A percentile compares a stretch with the other conserved stretches of the same genome.
phyloP scores from a whole-genome alignment of 1,140 invertebrate genomes.

The Plodia interpunctella region DNA sequence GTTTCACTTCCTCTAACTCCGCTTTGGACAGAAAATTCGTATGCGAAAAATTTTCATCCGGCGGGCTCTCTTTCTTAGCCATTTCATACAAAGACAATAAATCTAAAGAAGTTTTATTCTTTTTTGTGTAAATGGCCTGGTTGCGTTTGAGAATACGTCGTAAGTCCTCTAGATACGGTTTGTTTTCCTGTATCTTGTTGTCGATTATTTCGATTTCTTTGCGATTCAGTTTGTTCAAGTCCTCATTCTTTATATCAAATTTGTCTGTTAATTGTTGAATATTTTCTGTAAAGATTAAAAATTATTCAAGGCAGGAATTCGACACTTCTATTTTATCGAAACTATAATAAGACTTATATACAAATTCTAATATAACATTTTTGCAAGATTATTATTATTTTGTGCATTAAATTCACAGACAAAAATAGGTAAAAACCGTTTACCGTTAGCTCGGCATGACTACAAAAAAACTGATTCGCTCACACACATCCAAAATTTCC shows the following conservation, averaged over 20 bases:
- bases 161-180: slow-evolving; percentile 51
- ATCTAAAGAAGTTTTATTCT: slow-evolving; percentile 43
- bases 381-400: too few species aligned
- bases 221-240: slow-evolving; percentile 43
- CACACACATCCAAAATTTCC: too few species aligned
- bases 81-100: slow-evolving; percentile 50
- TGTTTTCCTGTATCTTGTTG: slow-evolving; percentile 46
- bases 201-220: slow-evolving; percentile 67
- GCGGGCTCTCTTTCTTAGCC: slow-evolving; percentile 37
- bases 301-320: too few species aligned
- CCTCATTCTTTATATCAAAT: slow-evolving; percentile 42
- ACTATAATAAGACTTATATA: too few species aligned
- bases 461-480: too few species aligned
- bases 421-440: too few species aligned
- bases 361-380: too few species aligned
- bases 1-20: slow-evolving; percentile 52
- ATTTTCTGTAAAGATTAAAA: background rate
- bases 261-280: slow-evolving; percentile 18
- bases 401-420: too few species aligned
- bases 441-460: too few species aligned
- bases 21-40: slow-evolving; percentile 46
- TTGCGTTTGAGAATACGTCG: slow-evolving; percentile 46
- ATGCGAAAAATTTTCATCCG: slow-evolving; percentile 32
- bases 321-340: too few species aligned
- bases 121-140: slow-evolving; percentile 33